Conservation (phyloP, 2,797 vertebrate genomes). For the Notolepis coatsorum region DNA sequence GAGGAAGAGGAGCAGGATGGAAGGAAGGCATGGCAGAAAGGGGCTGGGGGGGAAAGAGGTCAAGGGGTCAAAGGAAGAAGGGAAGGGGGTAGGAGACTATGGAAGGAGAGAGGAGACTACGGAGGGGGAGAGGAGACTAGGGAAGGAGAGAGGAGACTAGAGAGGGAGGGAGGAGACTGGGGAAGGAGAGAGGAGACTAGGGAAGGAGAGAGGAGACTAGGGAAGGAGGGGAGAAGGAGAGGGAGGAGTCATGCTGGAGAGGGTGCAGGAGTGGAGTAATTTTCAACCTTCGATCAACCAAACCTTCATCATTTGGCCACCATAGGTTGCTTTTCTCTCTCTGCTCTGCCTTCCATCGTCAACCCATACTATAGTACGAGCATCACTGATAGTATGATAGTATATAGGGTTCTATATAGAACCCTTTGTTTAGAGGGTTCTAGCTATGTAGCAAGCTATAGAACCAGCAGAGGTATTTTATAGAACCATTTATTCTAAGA, state of each 20-base stretch:
- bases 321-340: conserved; percentile 22
- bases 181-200: background rate
- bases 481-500: too few relatives aligned
- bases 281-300: conserved; percentile 37
- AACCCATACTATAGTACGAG: too few relatives aligned
- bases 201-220: conserved; percentile 6
- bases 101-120: conserved; percentile 2
- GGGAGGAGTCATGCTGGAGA: conserved; percentile 55
- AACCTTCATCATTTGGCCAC: conserved; percentile 30
- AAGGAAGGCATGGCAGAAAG: conserved; percentile 15
- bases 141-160: background rate
- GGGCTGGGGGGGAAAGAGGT: conserved; percentile 1
- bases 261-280: conserved; percentile 65
- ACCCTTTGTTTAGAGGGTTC: too few relatives aligned
- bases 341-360: conserved; percentile 21
- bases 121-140: background rate
- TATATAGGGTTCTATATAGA: too few relatives aligned
- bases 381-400: too few relatives aligned
- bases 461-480: too few relatives aligned
- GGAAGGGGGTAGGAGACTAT: conserved; percentile 8
- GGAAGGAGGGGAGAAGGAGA: conserved; percentile 24
- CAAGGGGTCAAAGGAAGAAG: too few relatives aligned
- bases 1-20: background rate
- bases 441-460: too few relatives aligned
- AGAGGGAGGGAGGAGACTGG: background rate